Conservation (phyloP, 2,113 vertebrate genomes). For the Zonotrichia leucophrys region DNA sequence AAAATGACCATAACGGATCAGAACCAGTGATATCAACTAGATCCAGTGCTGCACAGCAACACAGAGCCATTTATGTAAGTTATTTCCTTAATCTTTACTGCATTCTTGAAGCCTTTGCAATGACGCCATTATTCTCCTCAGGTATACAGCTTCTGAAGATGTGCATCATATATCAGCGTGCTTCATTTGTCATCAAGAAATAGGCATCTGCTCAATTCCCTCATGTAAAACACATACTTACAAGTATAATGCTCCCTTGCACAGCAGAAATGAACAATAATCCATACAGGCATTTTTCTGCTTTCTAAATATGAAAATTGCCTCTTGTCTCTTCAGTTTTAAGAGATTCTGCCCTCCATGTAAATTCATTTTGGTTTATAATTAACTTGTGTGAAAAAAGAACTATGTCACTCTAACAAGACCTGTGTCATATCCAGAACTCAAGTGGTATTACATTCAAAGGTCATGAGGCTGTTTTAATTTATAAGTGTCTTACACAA, state of each 20-base stretch:
- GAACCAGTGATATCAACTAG: neutral
- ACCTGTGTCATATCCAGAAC: conserved; percentile 32
- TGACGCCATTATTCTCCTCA: neutral
- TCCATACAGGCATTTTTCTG: neutral
- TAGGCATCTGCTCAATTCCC: neutral
- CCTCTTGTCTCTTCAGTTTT: neutral
- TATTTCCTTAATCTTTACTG: neutral
- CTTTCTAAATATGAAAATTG: neutral
- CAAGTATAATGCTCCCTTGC: neutral
- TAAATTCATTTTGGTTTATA: conserved; percentile 41
- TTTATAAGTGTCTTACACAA: conserved; percentile 85
- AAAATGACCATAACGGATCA: neutral
- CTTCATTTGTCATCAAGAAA: neutral
- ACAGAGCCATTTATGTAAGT: neutral
- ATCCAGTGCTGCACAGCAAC: neutral
- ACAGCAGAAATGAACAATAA: neutral
- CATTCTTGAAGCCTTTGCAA: neutral
- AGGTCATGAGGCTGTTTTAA: conserved; percentile 83
- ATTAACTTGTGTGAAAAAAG: conserved; percentile 47
- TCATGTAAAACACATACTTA: neutral
- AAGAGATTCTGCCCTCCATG: neutral
- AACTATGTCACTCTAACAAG: conserved; percentile 41
- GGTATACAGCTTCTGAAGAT: neutral
- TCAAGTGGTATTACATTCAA: conserved; percentile 20
- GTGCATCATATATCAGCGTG: neutral